Base-by-base conservation (phyloP, 53 echinoderm and acorn worm genomes). In the Paracentrotus lividus region DNA sequence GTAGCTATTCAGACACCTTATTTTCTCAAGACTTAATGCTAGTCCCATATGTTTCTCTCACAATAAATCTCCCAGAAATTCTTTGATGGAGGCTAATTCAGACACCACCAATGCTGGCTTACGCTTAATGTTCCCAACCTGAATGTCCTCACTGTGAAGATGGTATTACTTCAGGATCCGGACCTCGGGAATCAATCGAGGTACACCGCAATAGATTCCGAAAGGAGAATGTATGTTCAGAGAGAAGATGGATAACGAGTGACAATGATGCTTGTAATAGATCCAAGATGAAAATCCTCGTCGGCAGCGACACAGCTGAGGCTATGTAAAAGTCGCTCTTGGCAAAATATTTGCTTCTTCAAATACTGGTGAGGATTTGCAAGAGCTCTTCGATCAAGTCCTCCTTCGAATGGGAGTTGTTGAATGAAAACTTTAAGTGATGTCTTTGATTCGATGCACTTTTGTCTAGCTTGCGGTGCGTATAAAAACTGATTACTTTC, bases 301-400 rank as follows among this genome's bases (percentile, higher is more conserved):
- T 86, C 86, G 27, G 38, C 86, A 44, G 26, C 34, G 0, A 86
- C 55, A 86, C 86, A 86, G 86, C 86, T 86, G 86, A 53, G 16
- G 34, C 38, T 86, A 55, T 86, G 54, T 36, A 32, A 4, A 86
- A 15, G 53, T 54, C 43, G 52, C 86, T 49, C 86, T 31, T 36
- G 86, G 56, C 26, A n/a, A 86, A 86, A 86, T 56, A 53, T 26
- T 86, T 32, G 86, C 84, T 84, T 45, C 24, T 84, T 84, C 84
- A 84, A 84, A 84, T 84, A 84, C 45, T n/a, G 33, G 47, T 27
- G 44, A 47, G n/a, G 81, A 81, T 47, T 81, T 81, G 81, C 38
- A 26, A 47, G 81, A 5, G 81, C 81, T 47, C 81, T 81, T 45
- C 86, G 33, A 34, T 12, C 34, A 38, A 86, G 86, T 14, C 55